Conservation (phyloP, 2,797 vertebrate species). For the Rallus crepitans region DNA sequence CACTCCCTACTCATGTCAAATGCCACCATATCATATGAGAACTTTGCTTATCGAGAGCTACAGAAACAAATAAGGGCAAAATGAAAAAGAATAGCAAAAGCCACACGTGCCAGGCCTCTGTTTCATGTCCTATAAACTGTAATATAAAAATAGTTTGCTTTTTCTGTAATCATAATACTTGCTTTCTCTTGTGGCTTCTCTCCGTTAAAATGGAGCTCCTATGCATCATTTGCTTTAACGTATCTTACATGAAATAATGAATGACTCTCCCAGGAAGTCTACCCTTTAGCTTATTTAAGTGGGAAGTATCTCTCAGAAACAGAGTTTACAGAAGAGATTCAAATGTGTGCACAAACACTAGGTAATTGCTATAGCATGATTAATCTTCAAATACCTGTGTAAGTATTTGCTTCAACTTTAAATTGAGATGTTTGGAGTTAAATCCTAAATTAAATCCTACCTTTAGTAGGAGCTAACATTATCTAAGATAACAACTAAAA, state of each 20-base stretch:
- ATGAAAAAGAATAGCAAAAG: not conserved
- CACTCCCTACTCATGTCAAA: not conserved
- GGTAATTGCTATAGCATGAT: not conserved
- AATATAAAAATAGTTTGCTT: not conserved
- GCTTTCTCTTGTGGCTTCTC: not conserved
- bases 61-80: not conserved
- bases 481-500: not conserved
- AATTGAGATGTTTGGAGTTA: not conserved
- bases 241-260: rapidly evolving
- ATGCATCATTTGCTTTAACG: not conserved
- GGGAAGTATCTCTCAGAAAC: not conserved
- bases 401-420: not conserved
- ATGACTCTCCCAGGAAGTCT: not conserved
- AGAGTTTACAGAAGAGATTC: not conserved
- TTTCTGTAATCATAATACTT: not conserved
- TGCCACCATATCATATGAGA: not conserved
- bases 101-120: not conserved
- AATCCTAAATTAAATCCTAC: not conserved
- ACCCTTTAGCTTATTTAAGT: not conserved
- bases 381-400: not conserved
- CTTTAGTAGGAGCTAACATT: not conserved
- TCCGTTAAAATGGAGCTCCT: not conserved
- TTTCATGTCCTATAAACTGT: not conserved
- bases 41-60: not conserved
- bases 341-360: rapidly evolving